These are phyloP conservation scores for Cinclus cinclus DNA, from an alignment of 2,113 vertebrate genomes.

Conservation along the genomic window DNA sequence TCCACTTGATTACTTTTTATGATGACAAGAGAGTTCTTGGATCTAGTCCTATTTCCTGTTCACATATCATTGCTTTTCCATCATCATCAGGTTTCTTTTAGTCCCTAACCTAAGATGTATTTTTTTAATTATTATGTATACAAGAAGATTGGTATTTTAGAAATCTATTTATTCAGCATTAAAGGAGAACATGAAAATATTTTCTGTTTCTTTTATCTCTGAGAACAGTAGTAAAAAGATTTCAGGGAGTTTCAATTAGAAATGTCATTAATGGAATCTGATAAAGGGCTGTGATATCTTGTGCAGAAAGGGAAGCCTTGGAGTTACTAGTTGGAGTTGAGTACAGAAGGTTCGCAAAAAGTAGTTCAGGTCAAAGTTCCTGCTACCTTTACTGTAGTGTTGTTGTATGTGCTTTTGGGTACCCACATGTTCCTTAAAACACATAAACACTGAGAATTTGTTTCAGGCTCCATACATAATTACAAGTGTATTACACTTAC, in stretches of 20 bases:
- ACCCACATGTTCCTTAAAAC: neutral
- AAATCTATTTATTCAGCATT: neutral
- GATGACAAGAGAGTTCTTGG: constrained; percentile 1
- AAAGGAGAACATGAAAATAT: neutral
- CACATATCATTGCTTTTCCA: neutral
- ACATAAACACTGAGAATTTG: neutral
- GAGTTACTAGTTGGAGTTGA: neutral
- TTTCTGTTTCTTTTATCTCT: neutral
- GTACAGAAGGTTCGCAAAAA: neutral
- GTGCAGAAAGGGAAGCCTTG: neutral
- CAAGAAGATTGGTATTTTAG: neutral
- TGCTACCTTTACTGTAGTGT: neutral
- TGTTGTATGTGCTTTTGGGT: neutral
- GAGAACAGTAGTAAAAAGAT: neutral
- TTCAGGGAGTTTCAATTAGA: neutral
- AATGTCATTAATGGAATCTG: neutral
- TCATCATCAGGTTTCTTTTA: neutral
- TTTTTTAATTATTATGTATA: neutral
- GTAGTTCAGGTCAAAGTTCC: neutral
- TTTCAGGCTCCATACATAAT: neutral
- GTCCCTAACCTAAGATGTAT: neutral
- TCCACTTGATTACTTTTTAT: neutral
- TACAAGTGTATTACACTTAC: too few species aligned
- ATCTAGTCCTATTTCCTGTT: neutral
- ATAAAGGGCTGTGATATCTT: neutral